Percentiles rank a stretch among this genome's conserved stretches.
Conservation (phyloP, 37 sponge, comb jelly and placozoan genomes). For the Eunapius fragilis region DNA sequence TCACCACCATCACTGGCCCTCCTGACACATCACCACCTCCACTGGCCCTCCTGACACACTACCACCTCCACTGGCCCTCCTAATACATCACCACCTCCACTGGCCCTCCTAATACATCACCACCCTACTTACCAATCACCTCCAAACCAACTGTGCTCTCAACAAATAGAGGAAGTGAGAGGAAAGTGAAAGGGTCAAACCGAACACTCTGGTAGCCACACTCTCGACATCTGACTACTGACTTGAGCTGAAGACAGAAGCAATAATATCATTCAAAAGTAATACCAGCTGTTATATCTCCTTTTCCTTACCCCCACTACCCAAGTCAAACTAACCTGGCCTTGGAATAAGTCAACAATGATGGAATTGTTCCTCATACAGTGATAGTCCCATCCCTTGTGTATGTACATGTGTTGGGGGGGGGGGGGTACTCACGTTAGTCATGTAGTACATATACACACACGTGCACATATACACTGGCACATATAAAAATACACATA, state of each 20-base stretch:
- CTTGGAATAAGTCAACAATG: conserved; percentile 97
- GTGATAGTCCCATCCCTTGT: conserved; percentile 89
- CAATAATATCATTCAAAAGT: too few relatives aligned
- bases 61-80: background rate
- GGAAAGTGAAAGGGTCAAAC: conserved; percentile 99
- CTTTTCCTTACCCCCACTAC: background rate
- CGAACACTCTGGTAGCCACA: conserved; percentile 84
- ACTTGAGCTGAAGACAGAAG: conserved; percentile 70
- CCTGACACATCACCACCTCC: background rate
- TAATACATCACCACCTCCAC: background rate
- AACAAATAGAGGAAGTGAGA: conserved; percentile 96
- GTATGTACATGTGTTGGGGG: background rate
- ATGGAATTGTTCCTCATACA: conserved; percentile 83
- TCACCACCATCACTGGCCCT: background rate
- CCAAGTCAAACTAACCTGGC: conserved; percentile 72
- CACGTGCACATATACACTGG: too few relatives aligned
- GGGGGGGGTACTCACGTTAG: background rate
- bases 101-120: too few relatives aligned
- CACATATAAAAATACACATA: too few relatives aligned
- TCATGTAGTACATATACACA: background rate
- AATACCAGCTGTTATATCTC: too few relatives aligned
- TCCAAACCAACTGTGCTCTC: conserved; percentile 86
- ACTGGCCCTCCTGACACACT: background rate
- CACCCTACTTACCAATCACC: conserved; percentile 55
- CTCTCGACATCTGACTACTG: conserved; percentile 69